A percentile compares a stretch with the other conserved stretches of the same genome.
phyloP scores from a whole-genome alignment of 1,140 invertebrate genomes.

The Idris sp. region DNA sequence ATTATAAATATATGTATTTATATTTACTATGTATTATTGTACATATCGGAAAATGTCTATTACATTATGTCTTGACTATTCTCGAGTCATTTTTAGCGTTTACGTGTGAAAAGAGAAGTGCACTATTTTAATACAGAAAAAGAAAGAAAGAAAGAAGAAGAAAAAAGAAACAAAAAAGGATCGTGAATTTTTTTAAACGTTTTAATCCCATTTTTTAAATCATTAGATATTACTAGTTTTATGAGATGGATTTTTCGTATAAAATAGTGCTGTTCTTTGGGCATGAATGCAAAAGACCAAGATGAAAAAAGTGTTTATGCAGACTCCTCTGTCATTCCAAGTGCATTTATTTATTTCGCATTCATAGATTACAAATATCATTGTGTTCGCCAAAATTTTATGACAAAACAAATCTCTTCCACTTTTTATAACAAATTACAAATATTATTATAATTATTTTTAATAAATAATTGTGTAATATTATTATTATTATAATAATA shows the following conservation, averaged over 20 bases:
- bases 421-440: conserved; percentile 13
- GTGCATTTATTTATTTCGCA: conserved; percentile 64
- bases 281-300: too few relatives aligned
- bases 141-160: conserved; percentile 10
- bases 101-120: conserved; percentile 21
- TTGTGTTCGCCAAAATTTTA: conserved; percentile 27
- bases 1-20: conserved; percentile 64
- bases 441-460: too few relatives aligned
- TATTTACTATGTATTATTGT: conserved; percentile 71
- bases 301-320: too few relatives aligned
- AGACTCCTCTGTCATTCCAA: conserved; percentile 63
- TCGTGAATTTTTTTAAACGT: too few relatives aligned
- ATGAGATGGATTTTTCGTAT: too few relatives aligned
- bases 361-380: conserved; percentile 23
- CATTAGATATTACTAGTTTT: too few relatives aligned
- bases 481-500: too few relatives aligned
- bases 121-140: conserved; percentile 44
- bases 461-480: too few relatives aligned
- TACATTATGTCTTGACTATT: conserved; percentile 40
- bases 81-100: conserved; percentile 40
- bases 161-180: too few relatives aligned
- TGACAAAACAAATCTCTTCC: conserved; percentile 4
- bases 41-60: conserved; percentile 73
- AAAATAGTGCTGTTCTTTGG: conserved; percentile 34
- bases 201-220: too few relatives aligned